phyloP scores from a whole-genome alignment of 2,113 vertebrate genomes.

The Pithys albifrons region DNA sequence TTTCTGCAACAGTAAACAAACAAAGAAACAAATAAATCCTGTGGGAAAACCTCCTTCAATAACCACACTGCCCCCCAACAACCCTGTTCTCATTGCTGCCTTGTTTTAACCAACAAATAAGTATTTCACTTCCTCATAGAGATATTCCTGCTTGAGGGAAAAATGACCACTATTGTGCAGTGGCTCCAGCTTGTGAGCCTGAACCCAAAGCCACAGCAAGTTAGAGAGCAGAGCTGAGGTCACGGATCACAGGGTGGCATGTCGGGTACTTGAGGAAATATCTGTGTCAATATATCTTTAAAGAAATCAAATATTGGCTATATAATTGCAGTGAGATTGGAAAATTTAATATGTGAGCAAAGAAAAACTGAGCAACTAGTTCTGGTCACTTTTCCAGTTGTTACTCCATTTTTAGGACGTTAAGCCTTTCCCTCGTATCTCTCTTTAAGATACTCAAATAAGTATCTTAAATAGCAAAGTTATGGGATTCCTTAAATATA shows the following conservation, averaged over 20 bases:
- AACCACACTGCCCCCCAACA: not conserved
- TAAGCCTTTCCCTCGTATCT: not conserved
- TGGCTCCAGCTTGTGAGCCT: not conserved
- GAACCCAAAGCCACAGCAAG: not conserved
- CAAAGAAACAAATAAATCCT: not conserved
- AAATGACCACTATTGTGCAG: not conserved
- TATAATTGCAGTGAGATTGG: not conserved
- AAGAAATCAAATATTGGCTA: not conserved
- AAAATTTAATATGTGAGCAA: not conserved
- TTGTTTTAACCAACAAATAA: not conserved
- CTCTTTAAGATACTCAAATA: not conserved
- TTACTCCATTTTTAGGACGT: not conserved
- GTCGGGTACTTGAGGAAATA: not conserved
- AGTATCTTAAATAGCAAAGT: not conserved
- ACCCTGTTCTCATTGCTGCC: not conserved
- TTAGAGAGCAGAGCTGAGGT: not conserved
- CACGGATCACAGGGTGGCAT: not conserved
- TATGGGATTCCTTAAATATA: not conserved
- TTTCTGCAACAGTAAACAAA: conserved; percentile 21
- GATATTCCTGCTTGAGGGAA: not conserved
- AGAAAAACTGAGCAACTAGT: not conserved
- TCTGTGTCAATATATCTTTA: not conserved
- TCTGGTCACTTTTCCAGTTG: not conserved
- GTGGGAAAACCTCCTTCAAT: not conserved
- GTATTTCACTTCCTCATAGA: not conserved